phyloP scores from a whole-genome alignment of 2,888 invertebrate species.

The Mesodorylaimus sp. region DNA sequence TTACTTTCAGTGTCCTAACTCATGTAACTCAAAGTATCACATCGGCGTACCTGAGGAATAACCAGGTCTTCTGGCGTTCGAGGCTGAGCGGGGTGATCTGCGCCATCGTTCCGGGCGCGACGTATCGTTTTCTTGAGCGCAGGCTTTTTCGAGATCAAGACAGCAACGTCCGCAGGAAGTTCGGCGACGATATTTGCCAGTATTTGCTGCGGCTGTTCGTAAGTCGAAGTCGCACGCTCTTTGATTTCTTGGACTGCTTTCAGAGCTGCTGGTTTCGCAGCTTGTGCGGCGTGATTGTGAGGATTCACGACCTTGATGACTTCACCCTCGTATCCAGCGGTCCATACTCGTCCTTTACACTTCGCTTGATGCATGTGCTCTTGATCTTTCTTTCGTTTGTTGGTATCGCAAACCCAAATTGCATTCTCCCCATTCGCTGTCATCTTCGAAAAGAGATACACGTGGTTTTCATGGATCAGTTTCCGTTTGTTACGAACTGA shows the following conservation, averaged over 20 bases:
- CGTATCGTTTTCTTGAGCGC: background rate
- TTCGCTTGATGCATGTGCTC: too few relatives aligned
- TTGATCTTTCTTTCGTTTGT: too few relatives aligned
- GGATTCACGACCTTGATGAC: background rate
- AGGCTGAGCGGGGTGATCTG: background rate
- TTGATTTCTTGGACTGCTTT: background rate
- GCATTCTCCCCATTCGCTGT: background rate
- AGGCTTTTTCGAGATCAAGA: background rate
- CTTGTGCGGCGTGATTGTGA: background rate
- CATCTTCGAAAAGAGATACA: background rate
- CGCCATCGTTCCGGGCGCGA: background rate
- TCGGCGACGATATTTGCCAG: background rate
- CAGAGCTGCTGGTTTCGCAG: background rate
- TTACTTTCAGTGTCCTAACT: too few relatives aligned
- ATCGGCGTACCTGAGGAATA: background rate
- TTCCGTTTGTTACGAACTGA: too few relatives aligned
- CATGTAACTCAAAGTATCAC: too few relatives aligned
- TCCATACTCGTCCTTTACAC: constrained; percentile 2
- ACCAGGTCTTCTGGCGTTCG: background rate
- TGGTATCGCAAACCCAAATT: background rate
- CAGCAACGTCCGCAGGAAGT: background rate
- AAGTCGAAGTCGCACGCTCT: background rate
- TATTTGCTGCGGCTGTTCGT: background rate
- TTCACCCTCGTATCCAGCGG: background rate
- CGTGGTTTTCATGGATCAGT: background rate